These are phyloP conservation scores for Anas capensis DNA, from an alignment of 2,797 vertebrate species.

Conservation along the genomic window DNA sequence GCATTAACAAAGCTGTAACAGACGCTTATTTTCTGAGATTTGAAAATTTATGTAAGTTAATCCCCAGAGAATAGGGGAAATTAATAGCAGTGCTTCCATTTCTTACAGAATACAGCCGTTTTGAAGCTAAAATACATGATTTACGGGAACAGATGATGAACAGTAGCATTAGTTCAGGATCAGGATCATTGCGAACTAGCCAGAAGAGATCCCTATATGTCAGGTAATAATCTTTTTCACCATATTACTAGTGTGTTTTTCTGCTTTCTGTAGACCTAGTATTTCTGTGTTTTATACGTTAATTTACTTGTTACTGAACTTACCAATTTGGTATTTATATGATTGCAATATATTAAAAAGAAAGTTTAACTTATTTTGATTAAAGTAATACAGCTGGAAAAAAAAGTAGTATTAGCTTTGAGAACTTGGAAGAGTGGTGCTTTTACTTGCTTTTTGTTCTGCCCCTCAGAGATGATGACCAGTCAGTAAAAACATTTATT, in stretches of 20 bases:
- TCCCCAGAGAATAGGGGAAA: background rate
- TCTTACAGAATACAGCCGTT: conserved; percentile 92
- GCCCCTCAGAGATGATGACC: background rate
- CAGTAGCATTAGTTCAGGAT: conserved; percentile 97
- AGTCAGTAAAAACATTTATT: background rate
- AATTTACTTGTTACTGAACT: background rate
- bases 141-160: conserved; percentile 99
- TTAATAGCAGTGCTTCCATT: background rate
- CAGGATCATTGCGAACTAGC: conserved; percentile 93
- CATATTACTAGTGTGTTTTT: background rate
- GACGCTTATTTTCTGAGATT: background rate
- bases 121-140: conserved; percentile 98
- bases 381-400: background rate
- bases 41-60: background rate
- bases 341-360: background rate
- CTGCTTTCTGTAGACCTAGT: background rate
- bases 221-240: conserved; percentile 80
- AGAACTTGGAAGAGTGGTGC: background rate
- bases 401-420: background rate
- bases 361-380: background rate
- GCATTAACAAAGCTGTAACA: background rate
- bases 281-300: background rate
- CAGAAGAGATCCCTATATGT: conserved; percentile 98
- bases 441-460: background rate
- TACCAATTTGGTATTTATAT: background rate